A percentile compares a stretch with the other conserved stretches of the same genome.
Evolutionary conservation across 2,888 invertebrate species (phyloP).

Genomic region (Cybosia mesomella): DNA sequence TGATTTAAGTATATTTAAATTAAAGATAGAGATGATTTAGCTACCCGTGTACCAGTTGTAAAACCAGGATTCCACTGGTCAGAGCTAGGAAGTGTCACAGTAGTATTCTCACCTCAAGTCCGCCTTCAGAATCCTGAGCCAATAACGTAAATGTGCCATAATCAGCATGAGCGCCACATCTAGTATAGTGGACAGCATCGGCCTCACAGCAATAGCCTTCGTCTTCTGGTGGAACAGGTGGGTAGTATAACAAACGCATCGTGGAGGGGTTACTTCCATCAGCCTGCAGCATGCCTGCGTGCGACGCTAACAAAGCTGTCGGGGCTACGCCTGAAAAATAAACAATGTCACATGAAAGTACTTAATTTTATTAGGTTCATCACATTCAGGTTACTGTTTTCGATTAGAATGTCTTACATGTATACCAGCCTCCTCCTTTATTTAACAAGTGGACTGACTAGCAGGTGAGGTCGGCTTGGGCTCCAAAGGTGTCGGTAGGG

Average conservation of each 20-base stretch:
- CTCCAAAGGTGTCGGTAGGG: background rate
- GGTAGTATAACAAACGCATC: constrained; percentile 91
- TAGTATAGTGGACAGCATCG: constrained; percentile 79
- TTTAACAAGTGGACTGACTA: no score
- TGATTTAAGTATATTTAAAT: no score
- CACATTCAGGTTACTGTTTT: no score
- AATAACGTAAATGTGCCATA: constrained; percentile 92
- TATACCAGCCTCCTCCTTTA: no score
- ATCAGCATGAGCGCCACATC: constrained; percentile 91
- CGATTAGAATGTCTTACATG: no score
- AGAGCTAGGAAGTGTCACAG: background rate
- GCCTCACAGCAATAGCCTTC: constrained; percentile 79
- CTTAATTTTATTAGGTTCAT: background rate
- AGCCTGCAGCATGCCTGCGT: constrained; percentile 89
- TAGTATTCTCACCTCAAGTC: constrained; percentile 86
- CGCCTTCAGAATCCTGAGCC: constrained; percentile 92
- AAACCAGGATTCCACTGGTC: no score
- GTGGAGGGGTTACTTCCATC: constrained; percentile 89
- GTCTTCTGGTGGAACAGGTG: constrained; percentile 88
- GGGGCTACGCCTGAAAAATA: constrained; percentile 85
- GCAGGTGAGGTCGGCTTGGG: no score
- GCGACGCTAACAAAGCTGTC: constrained; percentile 88
- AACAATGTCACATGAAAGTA: background rate
- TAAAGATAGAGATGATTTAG: background rate
- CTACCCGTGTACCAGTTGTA: no score